These are phyloP conservation scores for Australoheros scitulus DNA, from an alignment of 2,113 vertebrate species.

Conservation along the genomic window DNA sequence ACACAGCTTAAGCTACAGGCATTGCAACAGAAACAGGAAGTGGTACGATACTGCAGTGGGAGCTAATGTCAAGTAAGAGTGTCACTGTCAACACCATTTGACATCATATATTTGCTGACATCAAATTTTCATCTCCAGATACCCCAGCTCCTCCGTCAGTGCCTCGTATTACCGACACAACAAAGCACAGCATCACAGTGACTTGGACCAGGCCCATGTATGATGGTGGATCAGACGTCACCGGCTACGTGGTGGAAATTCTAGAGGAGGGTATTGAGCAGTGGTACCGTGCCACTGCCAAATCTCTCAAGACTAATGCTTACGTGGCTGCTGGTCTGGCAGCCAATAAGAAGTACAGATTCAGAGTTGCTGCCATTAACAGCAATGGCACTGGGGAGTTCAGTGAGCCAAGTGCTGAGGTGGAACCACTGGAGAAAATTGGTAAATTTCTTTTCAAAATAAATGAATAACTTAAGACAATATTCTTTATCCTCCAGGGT, in stretches of 20 bases:
- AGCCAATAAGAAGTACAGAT: conserved; percentile 89
- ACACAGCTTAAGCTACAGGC: neutral
- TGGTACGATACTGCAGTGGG: neutral
- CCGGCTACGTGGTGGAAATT: conserved; percentile 94
- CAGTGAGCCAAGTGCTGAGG: conserved; percentile 88
- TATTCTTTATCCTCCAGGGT: neutral
- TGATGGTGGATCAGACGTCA: conserved; percentile 91
- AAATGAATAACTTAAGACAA: neutral
- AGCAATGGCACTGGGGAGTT: conserved; percentile 93
- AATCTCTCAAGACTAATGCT: conserved; percentile 84
- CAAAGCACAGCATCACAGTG: conserved; percentile 93
- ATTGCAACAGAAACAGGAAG: neutral
- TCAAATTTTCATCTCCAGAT: conserved; percentile 76
- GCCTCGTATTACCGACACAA: conserved; percentile 93
- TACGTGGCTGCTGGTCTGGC: conserved; percentile 89
- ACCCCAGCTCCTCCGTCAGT: conserved; percentile 92
- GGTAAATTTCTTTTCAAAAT: conserved; percentile 77
- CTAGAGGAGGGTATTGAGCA: conserved; percentile 90
- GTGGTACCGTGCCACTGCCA: conserved; percentile 91
- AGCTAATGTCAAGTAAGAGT: neutral
- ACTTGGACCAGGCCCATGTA: conserved; percentile 96
- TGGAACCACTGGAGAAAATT: conserved; percentile 90
- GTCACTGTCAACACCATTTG: neutral
- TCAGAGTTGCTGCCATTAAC: conserved; percentile 93
- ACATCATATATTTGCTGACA: neutral